Base-by-base conservation (phyloP, 2,797 vertebrate species). In the Craterocephalus amniculus region DNA sequence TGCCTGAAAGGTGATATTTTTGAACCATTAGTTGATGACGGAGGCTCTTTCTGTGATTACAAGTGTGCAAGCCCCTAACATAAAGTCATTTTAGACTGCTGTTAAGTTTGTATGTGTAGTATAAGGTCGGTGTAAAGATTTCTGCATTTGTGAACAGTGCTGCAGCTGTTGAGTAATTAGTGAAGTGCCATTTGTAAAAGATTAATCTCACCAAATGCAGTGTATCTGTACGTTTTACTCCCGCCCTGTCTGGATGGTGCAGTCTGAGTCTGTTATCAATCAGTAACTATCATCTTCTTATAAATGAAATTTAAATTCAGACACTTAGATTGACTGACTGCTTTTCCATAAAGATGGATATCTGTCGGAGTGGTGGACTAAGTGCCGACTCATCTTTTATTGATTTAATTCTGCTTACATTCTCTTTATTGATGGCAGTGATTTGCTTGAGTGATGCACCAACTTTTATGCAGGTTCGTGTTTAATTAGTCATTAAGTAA, bases 231-330 rank as follows among this genome's bases (percentile, higher is more conserved):
- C 20, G 54, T 76, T 72, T 74, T 67, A 35, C 66, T 24, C 49
- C 43, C 20, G n/a, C 51, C 1, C 49, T 31, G 67, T 73, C 24
- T 70, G 52, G 68, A 67, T 34, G 74, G 34, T 67, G 9, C 69
- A n/a, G 62, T 72, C 69, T 65, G 55, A 63, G 57, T 75, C 64
- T 10, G 2, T 58, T 27, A 57, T 72, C 55, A 38, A 8, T 73
- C 64, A 43, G 13, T 49, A 40, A 40, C 16, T 56, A 14, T 56
- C 31, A 9, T 75, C 59, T 40, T 67, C 40, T 27, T 70, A 52
- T 62, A 62, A 58, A 78, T 66, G 35, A 61, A 63, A 79, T 83
- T 63, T 74, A 73, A 83, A 81, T 80, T 72, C 67, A 58, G 45
- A 49, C 58, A 55, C 62, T 75, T 60, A 8, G 74, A 85, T 58